Evolutionary conservation across 2,888 invertebrate genomes (phyloP).

Genomic region (Xylota sylvarum): DNA sequence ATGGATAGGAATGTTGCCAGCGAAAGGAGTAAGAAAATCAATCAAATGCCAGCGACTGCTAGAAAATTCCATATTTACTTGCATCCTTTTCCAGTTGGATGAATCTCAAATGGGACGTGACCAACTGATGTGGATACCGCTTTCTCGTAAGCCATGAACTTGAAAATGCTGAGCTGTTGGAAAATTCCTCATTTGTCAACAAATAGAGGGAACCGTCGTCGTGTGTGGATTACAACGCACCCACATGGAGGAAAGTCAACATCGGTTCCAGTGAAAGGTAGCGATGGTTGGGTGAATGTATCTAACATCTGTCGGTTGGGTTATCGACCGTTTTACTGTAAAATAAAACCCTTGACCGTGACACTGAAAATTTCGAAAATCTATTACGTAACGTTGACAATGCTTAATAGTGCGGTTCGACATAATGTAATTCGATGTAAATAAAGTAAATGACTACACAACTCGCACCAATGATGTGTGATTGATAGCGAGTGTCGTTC

Average conservation of each 20-base stretch:
- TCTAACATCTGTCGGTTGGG: constrained; percentile 42
- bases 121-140: constrained; percentile 53
- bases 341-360: constrained; percentile 53
- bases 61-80: constrained; percentile 14
- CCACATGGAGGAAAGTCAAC: constrained; percentile 14
- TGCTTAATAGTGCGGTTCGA: constrained; percentile 40
- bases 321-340: not conserved
- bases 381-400: constrained; percentile 22
- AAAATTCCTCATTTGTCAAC: constrained; percentile 46
- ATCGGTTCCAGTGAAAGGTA: constrained; percentile 5
- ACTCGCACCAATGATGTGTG: constrained; percentile 4
- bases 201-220: constrained; percentile 20
- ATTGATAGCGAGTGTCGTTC: constrained; percentile 17
- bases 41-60: constrained; percentile 39
- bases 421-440: constrained; percentile 9
- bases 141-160: constrained; percentile 38
- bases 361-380: constrained; percentile 50
- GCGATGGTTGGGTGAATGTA: not conserved
- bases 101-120: constrained; percentile 61
- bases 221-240: constrained; percentile 35
- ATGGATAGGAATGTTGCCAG: constrained; percentile 21
- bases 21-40: constrained; percentile 48
- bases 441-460: not conserved
- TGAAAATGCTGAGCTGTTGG: constrained; percentile 44
- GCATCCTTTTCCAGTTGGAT: constrained; percentile 41